A percentile compares a stretch with the other conserved stretches of the same genome.
These are phyloP conservation scores for Archivesica marissinica DNA, from an alignment of 1,140 invertebrate species.

Conservation along the genomic window DNA sequence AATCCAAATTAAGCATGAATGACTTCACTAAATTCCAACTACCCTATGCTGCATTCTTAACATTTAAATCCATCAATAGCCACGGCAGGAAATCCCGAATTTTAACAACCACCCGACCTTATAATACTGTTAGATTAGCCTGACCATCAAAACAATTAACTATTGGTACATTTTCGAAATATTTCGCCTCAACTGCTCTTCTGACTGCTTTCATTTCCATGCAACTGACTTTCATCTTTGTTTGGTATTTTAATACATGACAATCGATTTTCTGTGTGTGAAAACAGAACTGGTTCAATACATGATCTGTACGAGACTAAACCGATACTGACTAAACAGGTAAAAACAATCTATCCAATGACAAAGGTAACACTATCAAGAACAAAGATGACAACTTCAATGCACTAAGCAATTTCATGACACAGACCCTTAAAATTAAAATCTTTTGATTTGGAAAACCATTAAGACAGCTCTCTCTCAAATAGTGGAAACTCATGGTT, in stretches of 20 bases:
- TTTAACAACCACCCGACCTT: neutral
- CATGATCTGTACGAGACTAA: neutral
- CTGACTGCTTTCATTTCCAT: neutral
- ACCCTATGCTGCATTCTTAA: neutral
- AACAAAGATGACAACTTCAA: neutral
- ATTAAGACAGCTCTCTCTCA: no score
- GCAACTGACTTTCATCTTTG: neutral
- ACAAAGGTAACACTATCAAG: constrained; percentile 3
- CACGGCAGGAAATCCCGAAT: neutral
- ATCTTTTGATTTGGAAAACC: no score
- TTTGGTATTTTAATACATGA: constrained; percentile 30
- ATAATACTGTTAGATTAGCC: neutral
- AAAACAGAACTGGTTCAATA: constrained; percentile 21
- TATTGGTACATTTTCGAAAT: neutral
- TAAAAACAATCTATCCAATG: neutral
- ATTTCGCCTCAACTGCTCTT: neutral
- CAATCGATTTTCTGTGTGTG: constrained; percentile 23
- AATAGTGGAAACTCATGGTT: no score
- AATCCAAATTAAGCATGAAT: constrained; percentile 22
- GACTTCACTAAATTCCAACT: constrained; percentile 26
- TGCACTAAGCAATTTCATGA: no score
- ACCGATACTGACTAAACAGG: constrained; percentile 15
- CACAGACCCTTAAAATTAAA: no score
- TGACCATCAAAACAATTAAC: neutral
- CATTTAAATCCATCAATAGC: constrained; percentile 31